Percentiles rank a stretch among this genome's conserved stretches.
Evolutionary conservation across 2,888 invertebrate genomes (phyloP).

Genomic region (Eulithis testata): DNA sequence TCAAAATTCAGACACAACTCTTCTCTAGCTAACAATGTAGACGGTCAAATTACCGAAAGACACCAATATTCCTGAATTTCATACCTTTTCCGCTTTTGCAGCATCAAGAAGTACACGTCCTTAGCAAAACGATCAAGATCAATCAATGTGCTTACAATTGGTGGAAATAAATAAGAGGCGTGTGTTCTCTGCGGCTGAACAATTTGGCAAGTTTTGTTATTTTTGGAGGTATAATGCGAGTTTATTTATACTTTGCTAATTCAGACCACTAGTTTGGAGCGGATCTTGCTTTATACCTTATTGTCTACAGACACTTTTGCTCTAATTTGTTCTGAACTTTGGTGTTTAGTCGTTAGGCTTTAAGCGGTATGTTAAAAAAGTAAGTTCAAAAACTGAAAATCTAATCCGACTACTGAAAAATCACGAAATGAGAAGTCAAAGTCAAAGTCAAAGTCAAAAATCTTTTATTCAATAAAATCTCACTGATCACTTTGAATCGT

Average conservation of each 20-base stretch:
- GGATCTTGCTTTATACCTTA: background rate
- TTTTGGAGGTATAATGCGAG: background rate
- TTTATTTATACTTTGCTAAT: background rate
- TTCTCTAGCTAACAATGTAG: too few relatives aligned
- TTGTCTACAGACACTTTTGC: background rate
- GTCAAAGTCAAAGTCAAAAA: too few relatives aligned
- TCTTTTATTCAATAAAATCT: too few relatives aligned
- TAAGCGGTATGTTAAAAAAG: too few relatives aligned
- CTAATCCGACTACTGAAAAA: too few relatives aligned
- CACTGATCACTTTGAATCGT: too few relatives aligned
- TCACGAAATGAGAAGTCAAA: too few relatives aligned
- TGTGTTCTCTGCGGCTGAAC: conserved; percentile 9
- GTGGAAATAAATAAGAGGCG: conserved; percentile 29
- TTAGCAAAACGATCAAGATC: conserved; percentile 31
- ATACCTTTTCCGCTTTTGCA: background rate
- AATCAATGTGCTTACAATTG: conserved; percentile 30
- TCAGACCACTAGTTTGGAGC: background rate
- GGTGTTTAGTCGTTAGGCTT: too few relatives aligned
- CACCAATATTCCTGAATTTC: background rate
- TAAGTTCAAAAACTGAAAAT: too few relatives aligned
- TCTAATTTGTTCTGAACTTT: too few relatives aligned
- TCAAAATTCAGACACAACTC: too few relatives aligned
- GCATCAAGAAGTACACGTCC: conserved; percentile 3
- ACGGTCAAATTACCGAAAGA: too few relatives aligned
- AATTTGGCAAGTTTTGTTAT: conserved; percentile 5